These are phyloP conservation scores for Asarcornis scutulata DNA, from an alignment of 2,113 vertebrate species.

Conservation along the genomic window DNA sequence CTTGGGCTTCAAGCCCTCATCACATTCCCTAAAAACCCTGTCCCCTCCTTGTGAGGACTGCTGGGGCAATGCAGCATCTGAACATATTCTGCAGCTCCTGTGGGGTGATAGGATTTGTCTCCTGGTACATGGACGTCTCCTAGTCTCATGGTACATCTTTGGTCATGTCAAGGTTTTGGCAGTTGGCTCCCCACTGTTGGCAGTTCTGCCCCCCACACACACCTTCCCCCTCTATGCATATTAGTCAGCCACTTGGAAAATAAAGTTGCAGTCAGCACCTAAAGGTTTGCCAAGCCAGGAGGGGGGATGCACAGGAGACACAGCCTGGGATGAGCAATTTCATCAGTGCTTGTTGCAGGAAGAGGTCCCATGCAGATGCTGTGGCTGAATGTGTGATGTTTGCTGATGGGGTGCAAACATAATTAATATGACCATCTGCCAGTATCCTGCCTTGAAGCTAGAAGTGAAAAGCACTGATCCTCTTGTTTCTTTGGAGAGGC, in stretches of 20 bases:
- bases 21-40: neutral
- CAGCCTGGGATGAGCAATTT: neutral
- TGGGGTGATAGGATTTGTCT: neutral
- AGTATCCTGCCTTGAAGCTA: neutral
- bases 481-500: neutral
- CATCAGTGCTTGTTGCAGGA: neutral
- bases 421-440: neutral
- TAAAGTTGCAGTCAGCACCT: rapidly evolving
- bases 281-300: neutral
- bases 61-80: neutral
- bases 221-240: neutral
- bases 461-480: neutral
- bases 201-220: neutral
- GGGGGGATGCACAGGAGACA: rapidly evolving
- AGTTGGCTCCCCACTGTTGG: neutral
- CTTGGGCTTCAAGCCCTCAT: neutral
- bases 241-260: neutral
- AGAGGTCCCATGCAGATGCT: rapidly evolving
- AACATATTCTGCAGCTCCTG: neutral
- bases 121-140: neutral
- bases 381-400: neutral
- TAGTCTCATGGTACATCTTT: neutral
- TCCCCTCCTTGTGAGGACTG: neutral
- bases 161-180: neutral
- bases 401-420: neutral